These are phyloP conservation scores for Oceanodroma leucorhoa DNA, from an alignment of 2,797 vertebrate species.

Conservation along the genomic window DNA sequence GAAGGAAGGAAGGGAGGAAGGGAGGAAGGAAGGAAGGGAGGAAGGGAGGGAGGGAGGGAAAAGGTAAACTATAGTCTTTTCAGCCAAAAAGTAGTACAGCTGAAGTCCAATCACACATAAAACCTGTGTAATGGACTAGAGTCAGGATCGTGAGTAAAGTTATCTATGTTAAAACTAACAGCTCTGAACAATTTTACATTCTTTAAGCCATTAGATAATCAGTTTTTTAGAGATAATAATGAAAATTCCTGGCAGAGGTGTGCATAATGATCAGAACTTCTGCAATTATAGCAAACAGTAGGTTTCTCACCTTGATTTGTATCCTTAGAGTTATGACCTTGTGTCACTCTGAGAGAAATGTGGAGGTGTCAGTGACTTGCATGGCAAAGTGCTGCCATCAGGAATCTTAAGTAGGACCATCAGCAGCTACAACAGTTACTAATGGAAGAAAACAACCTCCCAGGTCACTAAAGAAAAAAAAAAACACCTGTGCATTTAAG, in stretches of 20 bases:
- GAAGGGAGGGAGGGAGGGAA: not conserved
- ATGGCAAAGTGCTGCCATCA: not conserved
- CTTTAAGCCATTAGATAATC: not conserved
- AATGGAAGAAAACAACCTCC: not conserved
- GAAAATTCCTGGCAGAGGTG: not conserved
- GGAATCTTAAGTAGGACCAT: not conserved
- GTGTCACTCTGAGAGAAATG: not conserved
- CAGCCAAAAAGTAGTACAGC: not conserved
- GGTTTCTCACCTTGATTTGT: not conserved
- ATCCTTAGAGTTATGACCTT: not conserved
- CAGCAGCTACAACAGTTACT: not conserved
- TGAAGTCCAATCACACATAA: not conserved
- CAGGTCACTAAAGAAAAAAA: not conserved
- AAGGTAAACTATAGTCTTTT: not conserved
- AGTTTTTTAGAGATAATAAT: not conserved
- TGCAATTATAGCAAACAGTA: not conserved
- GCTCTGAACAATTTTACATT: not conserved
- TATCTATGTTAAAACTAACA: not conserved
- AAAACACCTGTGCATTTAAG: not conserved
- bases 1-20: fast-evolving
- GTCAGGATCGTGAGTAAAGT: not conserved
- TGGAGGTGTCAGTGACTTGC: not conserved
- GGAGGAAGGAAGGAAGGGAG: not conserved
- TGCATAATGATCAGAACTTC: not conserved
- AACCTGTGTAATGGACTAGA: not conserved